Percentiles rank a stretch among this genome's conserved stretches.
These are phyloP conservation scores for Cryptophagus acutangulus DNA, from an alignment of 2,888 invertebrate genomes.

Conservation along the genomic window DNA sequence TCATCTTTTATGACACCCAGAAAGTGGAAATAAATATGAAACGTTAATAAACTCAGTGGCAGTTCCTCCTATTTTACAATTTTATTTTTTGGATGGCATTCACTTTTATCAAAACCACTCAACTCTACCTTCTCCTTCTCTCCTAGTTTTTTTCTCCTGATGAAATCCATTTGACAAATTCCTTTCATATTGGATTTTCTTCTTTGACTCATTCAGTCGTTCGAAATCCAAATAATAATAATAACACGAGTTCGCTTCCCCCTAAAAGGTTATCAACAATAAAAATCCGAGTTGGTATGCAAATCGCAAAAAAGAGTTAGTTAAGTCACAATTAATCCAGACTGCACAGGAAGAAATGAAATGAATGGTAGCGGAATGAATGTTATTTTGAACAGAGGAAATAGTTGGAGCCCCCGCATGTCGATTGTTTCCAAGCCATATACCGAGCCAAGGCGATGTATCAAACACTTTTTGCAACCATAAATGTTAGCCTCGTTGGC, in stretches of 20 bases:
- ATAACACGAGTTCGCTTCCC: too few species aligned
- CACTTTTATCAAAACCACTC: conserved; percentile 3
- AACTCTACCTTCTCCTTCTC: not conserved
- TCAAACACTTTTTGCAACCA: conserved; percentile 30
- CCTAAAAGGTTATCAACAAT: too few species aligned
- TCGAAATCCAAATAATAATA: too few species aligned
- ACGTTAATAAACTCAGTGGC: not conserved
- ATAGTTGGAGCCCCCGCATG: conserved; percentile 5
- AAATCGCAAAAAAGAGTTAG: too few species aligned
- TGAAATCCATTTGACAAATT: conserved; percentile 1
- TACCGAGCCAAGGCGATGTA: conserved; percentile 28
- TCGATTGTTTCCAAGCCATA: conserved; percentile 32
- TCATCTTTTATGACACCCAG: conserved; percentile 1
- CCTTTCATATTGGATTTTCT: not conserved
- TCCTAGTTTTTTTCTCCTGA: not conserved
- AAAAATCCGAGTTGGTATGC: too few species aligned
- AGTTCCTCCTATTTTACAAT: conserved; percentile 1
- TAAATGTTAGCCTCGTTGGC: conserved; percentile 20
- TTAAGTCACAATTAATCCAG: too few species aligned
- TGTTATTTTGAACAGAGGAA: too few species aligned
- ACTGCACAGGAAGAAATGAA: too few species aligned
- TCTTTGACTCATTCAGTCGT: conserved; percentile 1
- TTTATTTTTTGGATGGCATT: conserved; percentile 1
- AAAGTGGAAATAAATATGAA: conserved; percentile 3
- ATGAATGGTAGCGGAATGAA: too few species aligned